A percentile compares a stretch with the other conserved stretches of the same genome.
These are phyloP conservation scores for Pollenia angustigena DNA, from an alignment of 2,888 invertebrate genomes.

Conservation along the genomic window DNA sequence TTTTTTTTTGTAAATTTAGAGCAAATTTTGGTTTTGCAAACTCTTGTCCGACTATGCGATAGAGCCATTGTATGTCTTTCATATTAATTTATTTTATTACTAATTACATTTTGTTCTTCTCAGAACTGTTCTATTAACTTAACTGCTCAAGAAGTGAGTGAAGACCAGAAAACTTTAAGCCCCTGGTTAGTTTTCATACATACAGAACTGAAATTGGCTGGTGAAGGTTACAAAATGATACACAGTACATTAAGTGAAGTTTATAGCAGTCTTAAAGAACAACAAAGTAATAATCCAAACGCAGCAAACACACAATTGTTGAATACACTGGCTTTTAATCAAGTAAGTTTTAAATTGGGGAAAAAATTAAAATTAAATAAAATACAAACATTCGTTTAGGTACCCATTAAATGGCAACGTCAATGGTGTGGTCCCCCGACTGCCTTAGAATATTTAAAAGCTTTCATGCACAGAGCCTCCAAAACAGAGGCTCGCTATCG, in stretches of 20 bases:
- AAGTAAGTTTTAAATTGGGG: slow-evolving; percentile 18
- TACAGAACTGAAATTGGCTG: slow-evolving; percentile 81
- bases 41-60: too few relatives aligned
- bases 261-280: slow-evolving; percentile 79
- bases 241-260: slow-evolving; percentile 81
- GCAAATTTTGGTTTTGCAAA: too few relatives aligned
- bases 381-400: slow-evolving; percentile 76
- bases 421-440: slow-evolving; percentile 82
- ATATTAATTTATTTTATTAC: not conserved
- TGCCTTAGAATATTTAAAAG: slow-evolving; percentile 82
- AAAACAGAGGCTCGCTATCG: slow-evolving; percentile 81
- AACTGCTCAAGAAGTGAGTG: slow-evolving; percentile 76
- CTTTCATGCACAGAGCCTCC: slow-evolving; percentile 79
- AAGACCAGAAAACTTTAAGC: slow-evolving; percentile 67
- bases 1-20: too few relatives aligned
- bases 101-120: slow-evolving; percentile 44
- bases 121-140: slow-evolving; percentile 78
- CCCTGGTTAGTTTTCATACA: slow-evolving; percentile 82
- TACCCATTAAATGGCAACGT: slow-evolving; percentile 81
- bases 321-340: slow-evolving; percentile 55
- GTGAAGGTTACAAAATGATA: slow-evolving; percentile 80
- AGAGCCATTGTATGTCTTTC: too few relatives aligned
- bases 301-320: slow-evolving; percentile 74
- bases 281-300: slow-evolving; percentile 77
- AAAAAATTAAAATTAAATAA: not conserved